Base-by-base conservation (phyloP, 2,888 invertebrate species). In the Eretmocerus hayati region DNA sequence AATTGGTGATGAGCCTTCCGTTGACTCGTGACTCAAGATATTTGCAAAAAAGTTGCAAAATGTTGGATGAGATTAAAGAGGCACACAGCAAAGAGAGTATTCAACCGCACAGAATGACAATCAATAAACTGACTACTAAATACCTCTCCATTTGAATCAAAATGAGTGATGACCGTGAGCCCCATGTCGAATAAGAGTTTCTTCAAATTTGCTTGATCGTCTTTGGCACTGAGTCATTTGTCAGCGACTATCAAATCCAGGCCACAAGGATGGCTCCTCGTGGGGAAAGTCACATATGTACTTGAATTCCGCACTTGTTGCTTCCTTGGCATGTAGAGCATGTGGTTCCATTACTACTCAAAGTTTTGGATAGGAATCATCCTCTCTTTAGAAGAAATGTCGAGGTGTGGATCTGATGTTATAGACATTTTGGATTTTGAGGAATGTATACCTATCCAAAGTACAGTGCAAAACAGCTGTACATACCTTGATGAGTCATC, bases 191-290 rank as follows among this genome's bases (percentile, higher is more conserved):
- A 40, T 18, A 70, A 72, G 1, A 72, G 55, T 6, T 54, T 26
- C 16, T 50, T 55, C 16, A 70, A 53, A 56, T 69, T 70, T 2
- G 35, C 19, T 46, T 62, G 61, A 31, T 72, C 71, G 2, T 60
- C 53, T 26, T 54, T 47, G 1, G 69, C 67, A 3, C 69, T 60
- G 5, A 46, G 45, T 19, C 57, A 51, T 11, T 62, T 62, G 39
- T 67, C 65, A 5, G 67, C 63, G 30, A 72, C 65, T 37, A 71
- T 60, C 33, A 71, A 58, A 35, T 69, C 69, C 11, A 64, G 48
- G 19, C 71, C 71, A 26, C 68, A 62, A 3, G 70, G 71, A 5
- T 62, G 64, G 43, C 66, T 65, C 40, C 64, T 59, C 71, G 71
- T 71, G 1, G 59, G 59, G 49, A 71, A 71, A 42, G 55, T 58